These are phyloP conservation scores for Trachops cirrhosus DNA, from an alignment of 2,797 vertebrate species.

Conservation along the genomic window DNA sequence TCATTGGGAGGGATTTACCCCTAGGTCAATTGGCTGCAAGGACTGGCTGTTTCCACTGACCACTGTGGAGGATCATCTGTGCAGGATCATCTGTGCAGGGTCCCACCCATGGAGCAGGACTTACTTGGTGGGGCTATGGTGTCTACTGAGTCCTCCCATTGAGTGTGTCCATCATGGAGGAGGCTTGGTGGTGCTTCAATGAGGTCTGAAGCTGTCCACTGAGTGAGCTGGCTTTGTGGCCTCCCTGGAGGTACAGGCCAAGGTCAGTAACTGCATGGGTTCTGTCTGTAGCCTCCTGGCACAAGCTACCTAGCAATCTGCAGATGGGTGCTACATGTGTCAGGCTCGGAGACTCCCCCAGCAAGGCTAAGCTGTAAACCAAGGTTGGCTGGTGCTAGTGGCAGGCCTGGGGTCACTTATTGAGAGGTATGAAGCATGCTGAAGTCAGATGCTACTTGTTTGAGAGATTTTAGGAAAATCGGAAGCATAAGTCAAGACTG, in stretches of 20 bases:
- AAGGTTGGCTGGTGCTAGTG: neutral
- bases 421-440: neutral
- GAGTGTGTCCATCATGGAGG: neutral
- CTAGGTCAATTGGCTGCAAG: neutral
- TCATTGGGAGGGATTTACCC: neutral
- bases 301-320: neutral
- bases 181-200: neutral
- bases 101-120: neutral
- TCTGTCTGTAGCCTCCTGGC: neutral
- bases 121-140: neutral
- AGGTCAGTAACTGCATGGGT: neutral
- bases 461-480: neutral
- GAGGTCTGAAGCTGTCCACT: neutral
- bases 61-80: neutral
- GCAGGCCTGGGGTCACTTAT: neutral
- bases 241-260: neutral
- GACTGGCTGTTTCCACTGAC: neutral
- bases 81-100: neutral
- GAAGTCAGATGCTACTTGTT: neutral
- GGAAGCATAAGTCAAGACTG: neutral
- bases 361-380: neutral
- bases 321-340: neutral
- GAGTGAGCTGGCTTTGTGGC: neutral
- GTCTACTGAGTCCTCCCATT: neutral
- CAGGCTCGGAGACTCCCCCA: neutral